Evolutionary conservation across 2,797 vertebrate species (phyloP), one percentile per base, ranked within the genome.

Genomic region (Onychomys leucogaster): DNA sequence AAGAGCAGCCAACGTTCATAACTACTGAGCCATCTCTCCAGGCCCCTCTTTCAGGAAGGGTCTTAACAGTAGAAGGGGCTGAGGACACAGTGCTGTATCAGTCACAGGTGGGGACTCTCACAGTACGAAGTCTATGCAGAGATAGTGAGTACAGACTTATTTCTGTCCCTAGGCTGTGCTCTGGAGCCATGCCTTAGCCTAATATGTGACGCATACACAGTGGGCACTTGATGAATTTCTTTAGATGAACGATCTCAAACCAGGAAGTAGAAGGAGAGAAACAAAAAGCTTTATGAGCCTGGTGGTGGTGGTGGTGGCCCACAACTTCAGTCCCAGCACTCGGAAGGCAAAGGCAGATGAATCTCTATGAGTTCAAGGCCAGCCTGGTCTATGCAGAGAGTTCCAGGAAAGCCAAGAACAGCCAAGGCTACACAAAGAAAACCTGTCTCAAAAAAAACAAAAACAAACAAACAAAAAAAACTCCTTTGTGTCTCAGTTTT

Each of bases 401-500:
- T 73, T 73, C 71, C 21, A 73, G 37, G 71, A 73, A 17, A 37
- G 21, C 10, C 71, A 41, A 73, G 37, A 69, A 73, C 37, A 41
- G 21, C 19, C 37, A 12, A 73, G 71, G n/a, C 41, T 73, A 41
- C 21, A 73, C 71, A 41, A 37, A 73, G 37, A 41, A 25, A 73
- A 23, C 1, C 69, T 73, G 69, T 71, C n/a, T 37, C 69, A 71
- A 71, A 37, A 69, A 3, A n/a, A 37, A 69, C 6, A 69, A 37
- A 71, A 17, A 71, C n/a, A n/a, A n/a, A n/a, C n/a, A n/a, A n/a
- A n/a, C n/a, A n/a, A n/a, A n/a, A n/a, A n/a, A 69, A 21, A 9
- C 21, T 73, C 32, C 65, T 61, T 81, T 94, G 78, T 65, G 67
- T n/a, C 76, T 69, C 76, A 1, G 25, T 96, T 96, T 96, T 75